Evolutionary conservation across 2,113 vertebrate genomes (phyloP), one percentile per base, ranked within the genome.

Genomic region (Theristicus caerulescens): DNA sequence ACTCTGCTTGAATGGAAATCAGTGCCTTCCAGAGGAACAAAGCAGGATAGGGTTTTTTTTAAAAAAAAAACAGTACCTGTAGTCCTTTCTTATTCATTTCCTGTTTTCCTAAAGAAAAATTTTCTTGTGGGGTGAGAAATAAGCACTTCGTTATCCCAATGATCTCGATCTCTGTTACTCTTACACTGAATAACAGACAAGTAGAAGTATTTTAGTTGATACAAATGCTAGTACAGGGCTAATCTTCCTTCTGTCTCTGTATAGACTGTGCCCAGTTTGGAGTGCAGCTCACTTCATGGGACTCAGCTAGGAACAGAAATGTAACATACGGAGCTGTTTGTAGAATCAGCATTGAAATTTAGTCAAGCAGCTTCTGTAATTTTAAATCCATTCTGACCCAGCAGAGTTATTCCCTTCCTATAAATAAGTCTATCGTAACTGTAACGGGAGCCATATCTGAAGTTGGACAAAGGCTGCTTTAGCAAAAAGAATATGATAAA

Each of bases 281-380:
- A 84, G 52, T 27, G 32, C 52, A 82, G 73, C 51, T 91, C 38
- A 34, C 29, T 91, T 82, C 71, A n/a, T 24, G 17, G 40, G 42
- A 27, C 34, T 59, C 36, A 1, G 31, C 59, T 67, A 84, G 76
- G n/a, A 74, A 66, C 3, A 9, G 76, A 72, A 86, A 74, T 64
- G 47, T 46, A 90, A 70, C 82, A 86, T 82, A 82, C 57, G 72
- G 76, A 92, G 57, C 46, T 72, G 38, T 78, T 92, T 91, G 83
- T 83, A 89, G 73, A 70, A 88, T 84, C 84, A 89, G 81, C 72
- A 32, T 1, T 84, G 80, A 90, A 95, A 93, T 91, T 74, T 64
- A 92, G 88, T 88, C 90, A 83, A 90, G 52, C 52, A 95, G 36
- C 52, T 93, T 78, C 78, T 88, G 44, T 73, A 81, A 86, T 91